Percentiles rank a stretch among this genome's conserved stretches.
These are phyloP conservation scores for Melinopterus prodromus DNA, from an alignment of 2,888 invertebrate species.

Conservation along the genomic window DNA sequence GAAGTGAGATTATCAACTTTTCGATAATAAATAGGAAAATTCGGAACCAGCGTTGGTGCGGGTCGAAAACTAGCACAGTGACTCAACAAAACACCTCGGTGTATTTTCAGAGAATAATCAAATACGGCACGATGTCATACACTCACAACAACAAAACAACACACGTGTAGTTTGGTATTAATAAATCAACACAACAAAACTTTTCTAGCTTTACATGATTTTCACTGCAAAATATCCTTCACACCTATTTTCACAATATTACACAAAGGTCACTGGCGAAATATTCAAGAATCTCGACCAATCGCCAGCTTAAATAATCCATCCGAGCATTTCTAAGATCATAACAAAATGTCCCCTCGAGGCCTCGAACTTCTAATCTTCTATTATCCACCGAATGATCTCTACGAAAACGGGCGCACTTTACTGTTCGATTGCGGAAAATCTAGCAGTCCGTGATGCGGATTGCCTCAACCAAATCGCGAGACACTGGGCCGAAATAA, in stretches of 20 bases:
- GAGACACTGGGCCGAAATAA: constrained; percentile 24
- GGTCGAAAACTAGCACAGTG: constrained; percentile 40
- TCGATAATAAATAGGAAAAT: constrained; percentile 42
- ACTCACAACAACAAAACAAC: constrained; percentile 5
- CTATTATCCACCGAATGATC: not conserved
- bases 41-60: constrained; percentile 42
- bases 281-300: not conserved
- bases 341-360: not conserved
- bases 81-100: constrained; percentile 43
- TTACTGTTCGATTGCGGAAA: not conserved
- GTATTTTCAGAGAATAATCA: constrained; percentile 31
- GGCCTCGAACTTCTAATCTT: not conserved
- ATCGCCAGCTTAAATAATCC: not conserved
- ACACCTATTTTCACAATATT: not conserved
- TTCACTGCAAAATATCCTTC: not conserved
- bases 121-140: constrained; percentile 34
- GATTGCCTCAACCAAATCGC: not conserved
- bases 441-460: not conserved
- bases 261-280: constrained; percentile 50
- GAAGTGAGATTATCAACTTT: constrained; percentile 41
- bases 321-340: not conserved
- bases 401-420: not conserved
- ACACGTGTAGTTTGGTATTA: constrained; percentile 23
- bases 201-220: constrained; percentile 22
- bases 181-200: constrained; percentile 30